Percentiles rank a stretch among this genome's conserved stretches.
Conservation (phyloP, 2,797 vertebrate genomes). For the Lophotriccus pileatus region DNA sequence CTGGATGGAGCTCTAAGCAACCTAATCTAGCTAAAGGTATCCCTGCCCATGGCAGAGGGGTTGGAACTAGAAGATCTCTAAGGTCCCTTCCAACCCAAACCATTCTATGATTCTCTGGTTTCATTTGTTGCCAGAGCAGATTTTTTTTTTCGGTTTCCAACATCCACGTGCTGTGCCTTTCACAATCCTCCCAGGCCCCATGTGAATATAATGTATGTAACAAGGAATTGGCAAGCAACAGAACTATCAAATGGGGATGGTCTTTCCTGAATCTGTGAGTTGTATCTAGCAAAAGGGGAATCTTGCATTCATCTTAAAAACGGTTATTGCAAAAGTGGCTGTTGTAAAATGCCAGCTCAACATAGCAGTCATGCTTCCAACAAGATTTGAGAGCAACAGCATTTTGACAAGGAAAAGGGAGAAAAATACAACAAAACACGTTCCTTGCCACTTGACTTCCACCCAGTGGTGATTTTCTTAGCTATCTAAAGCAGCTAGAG, state of each 20-base stretch:
- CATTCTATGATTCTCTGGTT: not conserved
- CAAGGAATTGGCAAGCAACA: not conserved
- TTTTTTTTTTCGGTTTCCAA: not conserved
- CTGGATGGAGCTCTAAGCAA: not conserved
- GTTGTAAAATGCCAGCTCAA: not conserved
- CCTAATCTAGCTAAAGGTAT: not conserved
- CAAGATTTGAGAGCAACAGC: not conserved
- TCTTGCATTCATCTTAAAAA: not conserved
- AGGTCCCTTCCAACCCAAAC: not conserved
- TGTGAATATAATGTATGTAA: not conserved
- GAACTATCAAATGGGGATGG: not conserved
- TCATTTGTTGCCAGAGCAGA: not conserved
- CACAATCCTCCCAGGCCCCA: not conserved
- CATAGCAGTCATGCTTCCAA: not conserved
- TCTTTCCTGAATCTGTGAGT: fast-evolving
- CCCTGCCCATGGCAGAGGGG: fast-evolving
- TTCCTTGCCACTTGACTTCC: not conserved
- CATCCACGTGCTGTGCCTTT: not conserved
- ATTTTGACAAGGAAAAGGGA: not conserved
- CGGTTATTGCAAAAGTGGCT: not conserved
- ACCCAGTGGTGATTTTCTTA: not conserved
- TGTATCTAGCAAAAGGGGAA: not conserved
- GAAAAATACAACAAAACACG: not conserved
- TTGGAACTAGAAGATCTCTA: not conserved
- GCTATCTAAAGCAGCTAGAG: not conserved